Conservation (phyloP, 2,797 vertebrate genomes). For the Euphonia xanthogaster region DNA sequence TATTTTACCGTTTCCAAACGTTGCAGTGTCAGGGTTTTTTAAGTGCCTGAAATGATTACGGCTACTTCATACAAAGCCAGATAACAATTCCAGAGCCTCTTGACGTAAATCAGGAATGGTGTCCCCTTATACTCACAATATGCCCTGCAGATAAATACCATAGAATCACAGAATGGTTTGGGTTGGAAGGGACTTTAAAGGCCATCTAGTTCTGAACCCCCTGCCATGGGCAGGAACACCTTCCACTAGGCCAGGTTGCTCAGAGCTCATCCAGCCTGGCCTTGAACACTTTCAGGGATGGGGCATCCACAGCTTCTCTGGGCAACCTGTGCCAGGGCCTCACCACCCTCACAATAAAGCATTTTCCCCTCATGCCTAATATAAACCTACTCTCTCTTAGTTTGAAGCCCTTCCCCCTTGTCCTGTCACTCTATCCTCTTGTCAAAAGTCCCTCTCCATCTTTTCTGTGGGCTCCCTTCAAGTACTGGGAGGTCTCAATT, state of each 20-base stretch:
- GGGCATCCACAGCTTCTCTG: background rate
- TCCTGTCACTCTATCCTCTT: background rate
- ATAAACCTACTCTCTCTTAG: background rate
- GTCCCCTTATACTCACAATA: background rate
- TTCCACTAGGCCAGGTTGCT: background rate
- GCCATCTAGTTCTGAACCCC: background rate
- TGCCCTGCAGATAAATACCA: conserved; percentile 7
- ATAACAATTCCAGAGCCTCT: background rate
- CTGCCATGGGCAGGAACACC: too few relatives aligned
- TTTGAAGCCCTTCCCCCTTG: background rate
- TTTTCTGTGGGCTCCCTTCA: background rate
- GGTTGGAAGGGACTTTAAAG: background rate
- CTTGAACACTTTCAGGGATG: background rate
- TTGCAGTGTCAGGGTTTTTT: background rate
- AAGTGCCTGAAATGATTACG: background rate
- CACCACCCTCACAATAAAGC: background rate
- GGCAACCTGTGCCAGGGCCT: rapidly evolving
- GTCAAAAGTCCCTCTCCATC: background rate
- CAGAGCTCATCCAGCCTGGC: background rate
- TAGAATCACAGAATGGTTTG: background rate
- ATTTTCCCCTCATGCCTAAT: background rate
- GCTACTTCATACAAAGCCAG: background rate
- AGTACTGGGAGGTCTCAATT: rapidly evolving
- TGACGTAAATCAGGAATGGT: background rate
- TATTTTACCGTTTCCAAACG: rapidly evolving